phyloP scores from a whole-genome alignment of 2,797 vertebrate species.

The Cyprinodon diabolis region DNA sequence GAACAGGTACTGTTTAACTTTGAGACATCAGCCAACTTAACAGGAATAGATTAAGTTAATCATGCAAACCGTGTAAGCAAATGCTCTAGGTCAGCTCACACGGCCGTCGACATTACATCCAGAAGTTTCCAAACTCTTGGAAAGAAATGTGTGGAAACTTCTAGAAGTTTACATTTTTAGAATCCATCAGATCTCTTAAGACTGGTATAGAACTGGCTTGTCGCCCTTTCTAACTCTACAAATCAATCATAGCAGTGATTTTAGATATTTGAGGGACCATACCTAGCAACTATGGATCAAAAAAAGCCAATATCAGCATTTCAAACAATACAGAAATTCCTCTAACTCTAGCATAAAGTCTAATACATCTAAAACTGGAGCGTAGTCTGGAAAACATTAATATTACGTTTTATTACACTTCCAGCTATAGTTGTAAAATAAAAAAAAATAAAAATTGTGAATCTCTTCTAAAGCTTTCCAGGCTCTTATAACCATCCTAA shows the following conservation, averaged over 20 bases:
- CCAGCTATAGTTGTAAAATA: not conserved
- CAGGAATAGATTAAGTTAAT: not conserved
- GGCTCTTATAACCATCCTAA: too few species aligned
- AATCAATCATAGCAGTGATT: not conserved
- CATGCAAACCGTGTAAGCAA: constrained; percentile 9
- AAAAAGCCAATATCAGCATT: not conserved
- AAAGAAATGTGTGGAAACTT: too few species aligned
- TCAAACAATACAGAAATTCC: not conserved
- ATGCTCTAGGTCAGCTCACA: not conserved
- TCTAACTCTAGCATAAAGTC: not conserved
- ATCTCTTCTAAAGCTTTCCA: too few species aligned
- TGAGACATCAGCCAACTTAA: not conserved
- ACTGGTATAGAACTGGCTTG: not conserved
- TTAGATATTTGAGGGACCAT: not conserved
- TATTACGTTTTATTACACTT: not conserved
- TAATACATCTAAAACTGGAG: not conserved
- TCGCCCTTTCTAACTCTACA: not conserved
- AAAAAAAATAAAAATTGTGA: too few species aligned
- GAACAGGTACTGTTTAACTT: not conserved
- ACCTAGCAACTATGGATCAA: too few species aligned
- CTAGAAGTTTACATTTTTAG: not conserved
- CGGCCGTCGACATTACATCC: not conserved
- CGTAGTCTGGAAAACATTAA: not conserved
- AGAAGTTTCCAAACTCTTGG: not conserved
- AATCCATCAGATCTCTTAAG: not conserved